Evolutionary conservation across 1,140 invertebrate genomes (phyloP), one percentile per base, ranked within the genome.

Genomic region (Calephelis nemesis): DNA sequence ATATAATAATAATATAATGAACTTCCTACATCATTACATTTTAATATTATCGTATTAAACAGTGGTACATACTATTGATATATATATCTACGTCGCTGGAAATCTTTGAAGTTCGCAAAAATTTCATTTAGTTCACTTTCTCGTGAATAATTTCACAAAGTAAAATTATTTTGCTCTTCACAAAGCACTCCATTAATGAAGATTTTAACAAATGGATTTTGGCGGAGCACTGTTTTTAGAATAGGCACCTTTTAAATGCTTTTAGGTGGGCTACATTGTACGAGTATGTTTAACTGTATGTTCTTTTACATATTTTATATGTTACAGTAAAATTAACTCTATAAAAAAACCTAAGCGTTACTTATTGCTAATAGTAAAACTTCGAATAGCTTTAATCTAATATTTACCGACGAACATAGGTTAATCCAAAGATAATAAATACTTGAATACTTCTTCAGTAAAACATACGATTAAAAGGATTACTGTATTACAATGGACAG

Each of bases 161-260:
- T 45, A 66, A 70, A 71, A 65, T 71, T 71, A 71, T 66, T 68
- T 64, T 67, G 39, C 54, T 67, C 52, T 52, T 64, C 52, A 58
- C 47, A 63, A 39, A 65, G 63, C 64, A 70, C 69, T 66, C 66
- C 66, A 63, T 70, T 70, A 70, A 70, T 74, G 63, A 63, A 42
- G 47, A 19, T 63, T 63, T 47, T 63, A 30, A 49, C 63, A 49
- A 64, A 64, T 64, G 63, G 47, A 30, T 58, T 58, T 58, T 12
- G 54, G 54, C 30, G 19, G 30, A 19, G 54, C 12, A 11, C 54
- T 10, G 54, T 58, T 30, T 58, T 58, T 58, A 58, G 54, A 58
- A 58, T 58, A 39, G 30, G 54, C 54, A 58, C 54, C 19, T 30
- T 58, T 58, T 58, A 30, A 54, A 39, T 58, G 54, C 19, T 58